Percentiles rank a stretch among this genome's conserved stretches.
phyloP scores from a whole-genome alignment of 2,888 invertebrate genomes.

The Lydus trimaculatus region DNA sequence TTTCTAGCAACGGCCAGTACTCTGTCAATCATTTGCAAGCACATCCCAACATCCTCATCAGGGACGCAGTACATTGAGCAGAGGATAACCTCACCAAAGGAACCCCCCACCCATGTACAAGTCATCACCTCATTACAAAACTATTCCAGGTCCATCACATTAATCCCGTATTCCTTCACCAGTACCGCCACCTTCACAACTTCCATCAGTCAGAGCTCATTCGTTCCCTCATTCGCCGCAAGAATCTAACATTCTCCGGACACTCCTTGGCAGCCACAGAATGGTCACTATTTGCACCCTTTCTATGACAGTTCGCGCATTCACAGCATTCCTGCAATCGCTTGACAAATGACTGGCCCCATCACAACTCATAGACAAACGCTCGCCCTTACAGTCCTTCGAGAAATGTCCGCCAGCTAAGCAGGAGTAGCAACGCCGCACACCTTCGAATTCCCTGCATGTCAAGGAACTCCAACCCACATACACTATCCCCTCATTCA shows the following conservation, averaged over 20 bases:
- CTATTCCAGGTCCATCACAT: neutral
- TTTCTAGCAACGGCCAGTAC: neutral
- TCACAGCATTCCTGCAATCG: neutral
- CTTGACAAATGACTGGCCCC: neutral
- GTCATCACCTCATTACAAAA: neutral
- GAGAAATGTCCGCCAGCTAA: neutral
- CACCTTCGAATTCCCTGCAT: neutral
- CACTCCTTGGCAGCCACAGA: neutral
- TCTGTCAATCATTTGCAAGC: constrained; percentile 7
- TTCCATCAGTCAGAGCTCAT: neutral
- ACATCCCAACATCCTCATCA: neutral
- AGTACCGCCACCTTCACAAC: constrained; percentile 20
- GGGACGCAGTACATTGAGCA: constrained; percentile 34
- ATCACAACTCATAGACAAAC: neutral
- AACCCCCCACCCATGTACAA: constrained; percentile 28
- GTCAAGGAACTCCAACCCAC: no score
- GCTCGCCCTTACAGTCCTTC: neutral
- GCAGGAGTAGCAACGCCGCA: neutral
- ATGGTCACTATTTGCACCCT: neutral
- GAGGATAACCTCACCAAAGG: constrained; percentile 25
- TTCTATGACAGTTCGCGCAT: neutral
- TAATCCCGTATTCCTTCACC: neutral
- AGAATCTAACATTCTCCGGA: neutral
- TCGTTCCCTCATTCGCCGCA: no score
- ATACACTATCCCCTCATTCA: no score